Evolutionary conservation across 2,113 vertebrate genomes (phyloP).

Genomic region (Bos javanicus): DNA sequence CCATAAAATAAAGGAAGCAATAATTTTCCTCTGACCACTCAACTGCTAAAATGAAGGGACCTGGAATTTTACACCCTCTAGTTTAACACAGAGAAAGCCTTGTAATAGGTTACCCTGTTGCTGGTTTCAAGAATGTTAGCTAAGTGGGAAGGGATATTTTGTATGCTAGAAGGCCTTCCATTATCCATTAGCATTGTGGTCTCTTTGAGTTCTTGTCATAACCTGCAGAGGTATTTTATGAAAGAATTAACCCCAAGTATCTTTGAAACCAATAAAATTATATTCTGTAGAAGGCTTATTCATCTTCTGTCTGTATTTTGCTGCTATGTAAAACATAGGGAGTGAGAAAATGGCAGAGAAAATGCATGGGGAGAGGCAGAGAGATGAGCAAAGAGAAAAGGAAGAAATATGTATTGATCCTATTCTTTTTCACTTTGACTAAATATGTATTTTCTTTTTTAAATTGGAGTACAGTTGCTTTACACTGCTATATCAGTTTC

Average conservation of each 20-base stretch:
- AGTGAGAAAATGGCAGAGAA: neutral
- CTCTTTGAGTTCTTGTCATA: slow-evolving; percentile 43
- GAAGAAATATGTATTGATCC: neutral
- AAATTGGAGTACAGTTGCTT: neutral
- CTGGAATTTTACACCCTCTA: slow-evolving; percentile 47
- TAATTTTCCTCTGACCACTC: slow-evolving; percentile 49
- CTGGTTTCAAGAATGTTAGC: neutral
- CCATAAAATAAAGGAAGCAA: slow-evolving; percentile 60
- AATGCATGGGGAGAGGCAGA: neutral
- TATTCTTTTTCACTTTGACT: neutral
- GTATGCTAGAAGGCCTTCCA: neutral
- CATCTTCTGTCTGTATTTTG: neutral
- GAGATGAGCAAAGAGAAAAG: neutral
- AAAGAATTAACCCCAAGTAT: slow-evolving; percentile 53
- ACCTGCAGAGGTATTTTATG: slow-evolving; percentile 27
- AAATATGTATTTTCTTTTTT: neutral
- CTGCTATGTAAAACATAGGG: neutral
- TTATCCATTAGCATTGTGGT: slow-evolving; percentile 25
- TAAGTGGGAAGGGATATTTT: neutral
- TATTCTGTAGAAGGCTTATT: neutral
- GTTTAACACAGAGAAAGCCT: slow-evolving; percentile 16
- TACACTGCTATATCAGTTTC: neutral
- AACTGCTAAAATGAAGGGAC: slow-evolving; percentile 23
- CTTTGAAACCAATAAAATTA: slow-evolving; percentile 46
- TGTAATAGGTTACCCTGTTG: neutral